Conservation (phyloP, 2,797 vertebrate genomes). For the Danio jaintianensis region DNA sequence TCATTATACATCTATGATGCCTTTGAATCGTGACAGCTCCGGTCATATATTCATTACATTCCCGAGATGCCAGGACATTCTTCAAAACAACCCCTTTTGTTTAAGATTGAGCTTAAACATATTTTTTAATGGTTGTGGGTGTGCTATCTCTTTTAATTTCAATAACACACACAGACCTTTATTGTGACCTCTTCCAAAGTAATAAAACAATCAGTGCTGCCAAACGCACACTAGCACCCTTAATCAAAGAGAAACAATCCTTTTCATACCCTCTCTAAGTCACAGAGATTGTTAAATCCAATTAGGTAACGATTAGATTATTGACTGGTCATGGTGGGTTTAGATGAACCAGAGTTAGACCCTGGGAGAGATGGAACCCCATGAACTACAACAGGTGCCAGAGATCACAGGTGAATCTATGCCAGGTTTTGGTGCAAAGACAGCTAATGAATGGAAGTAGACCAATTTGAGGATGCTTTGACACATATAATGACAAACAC, state of each 20-base stretch:
- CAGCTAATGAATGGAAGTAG: conserved; percentile 25
- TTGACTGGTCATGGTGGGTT: conserved; percentile 51
- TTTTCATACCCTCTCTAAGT: conserved; percentile 39
- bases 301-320: conserved; percentile 62
- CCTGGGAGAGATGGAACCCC: conserved; percentile 17
- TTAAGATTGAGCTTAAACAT: not conserved
- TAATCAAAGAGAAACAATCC: conserved; percentile 45
- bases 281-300: conserved; percentile 58
- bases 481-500: conserved; percentile 9
- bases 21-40: not conserved
- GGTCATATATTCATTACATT: not conserved
- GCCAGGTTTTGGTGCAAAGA: conserved; percentile 20
- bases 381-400: conserved; percentile 30
- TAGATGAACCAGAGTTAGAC: conserved; percentile 50
- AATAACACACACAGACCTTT: conserved; percentile 8
- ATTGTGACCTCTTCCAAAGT: conserved; percentile 3
- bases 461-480: conserved; percentile 29
- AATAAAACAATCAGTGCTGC: not conserved
- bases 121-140: not conserved
- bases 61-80: not conserved
- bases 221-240: conserved; percentile 19
- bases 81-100: not conserved
- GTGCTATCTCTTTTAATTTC: not conserved
- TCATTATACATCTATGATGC: not conserved
- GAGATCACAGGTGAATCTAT: conserved; percentile 37